Conservation (phyloP, 2,113 vertebrate genomes). For the Conger conger region DNA sequence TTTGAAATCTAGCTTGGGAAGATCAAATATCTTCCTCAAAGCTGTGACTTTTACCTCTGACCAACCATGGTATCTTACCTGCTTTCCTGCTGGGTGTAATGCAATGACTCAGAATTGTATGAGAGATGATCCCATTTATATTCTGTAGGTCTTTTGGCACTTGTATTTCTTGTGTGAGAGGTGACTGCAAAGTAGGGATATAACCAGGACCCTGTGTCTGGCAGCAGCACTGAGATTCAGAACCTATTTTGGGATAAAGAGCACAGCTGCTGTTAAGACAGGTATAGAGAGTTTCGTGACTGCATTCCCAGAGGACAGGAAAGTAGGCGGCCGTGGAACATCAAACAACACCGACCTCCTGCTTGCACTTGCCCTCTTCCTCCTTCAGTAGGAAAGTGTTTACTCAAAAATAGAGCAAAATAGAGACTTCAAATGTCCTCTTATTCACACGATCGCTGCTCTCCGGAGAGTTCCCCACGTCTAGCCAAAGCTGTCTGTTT, state of each 20-base stretch:
- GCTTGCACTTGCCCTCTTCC: background rate
- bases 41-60: background rate
- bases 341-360: background rate
- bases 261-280: background rate
- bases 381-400: constrained; percentile 12
- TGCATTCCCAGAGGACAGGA: background rate
- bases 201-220: background rate
- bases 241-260: background rate
- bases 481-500: background rate
- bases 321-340: background rate
- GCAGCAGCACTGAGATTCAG: background rate
- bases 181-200: background rate
- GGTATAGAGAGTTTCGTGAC: background rate
- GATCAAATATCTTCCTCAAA: background rate
- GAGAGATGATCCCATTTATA: background rate
- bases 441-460: background rate
- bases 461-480: background rate
- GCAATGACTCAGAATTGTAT: background rate
- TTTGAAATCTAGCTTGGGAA: background rate
- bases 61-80: background rate
- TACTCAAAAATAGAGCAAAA: constrained; percentile 22
- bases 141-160: background rate
- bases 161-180: background rate
- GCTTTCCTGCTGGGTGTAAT: background rate
- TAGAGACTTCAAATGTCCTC: background rate